These are phyloP conservation scores for Trypoxylus dichotomus DNA, from an alignment of 1,140 invertebrate species.

Conservation along the genomic window DNA sequence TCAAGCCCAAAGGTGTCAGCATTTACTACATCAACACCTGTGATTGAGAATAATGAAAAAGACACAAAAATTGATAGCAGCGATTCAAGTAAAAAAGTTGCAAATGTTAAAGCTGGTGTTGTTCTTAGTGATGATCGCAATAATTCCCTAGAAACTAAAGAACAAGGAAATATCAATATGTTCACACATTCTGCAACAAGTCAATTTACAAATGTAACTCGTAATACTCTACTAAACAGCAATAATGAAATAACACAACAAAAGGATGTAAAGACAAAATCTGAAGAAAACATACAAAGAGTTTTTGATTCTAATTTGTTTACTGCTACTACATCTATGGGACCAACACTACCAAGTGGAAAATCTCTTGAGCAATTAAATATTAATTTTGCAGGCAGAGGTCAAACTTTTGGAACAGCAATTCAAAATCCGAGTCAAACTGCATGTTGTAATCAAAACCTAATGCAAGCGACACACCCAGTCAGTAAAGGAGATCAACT, in stretches of 20 bases:
- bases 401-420: not conserved
- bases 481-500: not conserved
- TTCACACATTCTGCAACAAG: slow-evolving; percentile 28
- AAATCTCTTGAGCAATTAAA: not conserved
- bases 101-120: not conserved
- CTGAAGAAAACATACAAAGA: not conserved
- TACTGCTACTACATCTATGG: not conserved
- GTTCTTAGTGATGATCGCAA: not conserved
- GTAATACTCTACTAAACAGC: not conserved
- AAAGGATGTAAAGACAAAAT: not conserved
- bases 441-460: not conserved
- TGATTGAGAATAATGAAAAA: slow-evolving; percentile 8
- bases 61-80: not conserved
- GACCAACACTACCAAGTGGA: not conserved
- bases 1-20: slow-evolving; percentile 35
- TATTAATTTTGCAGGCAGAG: not conserved
- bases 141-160: not conserved
- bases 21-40: slow-evolving; percentile 34
- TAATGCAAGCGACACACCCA: not conserved
- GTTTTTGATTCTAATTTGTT: slow-evolving; percentile 7
- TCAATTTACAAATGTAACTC: slow-evolving; percentile 26
- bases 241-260: not conserved
- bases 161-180: not conserved
- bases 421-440: not conserved
- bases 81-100: not conserved